Percentiles rank a stretch among this genome's conserved stretches.
phyloP scores from a whole-genome alignment of 2,113 vertebrate genomes.

The Apus apus region DNA sequence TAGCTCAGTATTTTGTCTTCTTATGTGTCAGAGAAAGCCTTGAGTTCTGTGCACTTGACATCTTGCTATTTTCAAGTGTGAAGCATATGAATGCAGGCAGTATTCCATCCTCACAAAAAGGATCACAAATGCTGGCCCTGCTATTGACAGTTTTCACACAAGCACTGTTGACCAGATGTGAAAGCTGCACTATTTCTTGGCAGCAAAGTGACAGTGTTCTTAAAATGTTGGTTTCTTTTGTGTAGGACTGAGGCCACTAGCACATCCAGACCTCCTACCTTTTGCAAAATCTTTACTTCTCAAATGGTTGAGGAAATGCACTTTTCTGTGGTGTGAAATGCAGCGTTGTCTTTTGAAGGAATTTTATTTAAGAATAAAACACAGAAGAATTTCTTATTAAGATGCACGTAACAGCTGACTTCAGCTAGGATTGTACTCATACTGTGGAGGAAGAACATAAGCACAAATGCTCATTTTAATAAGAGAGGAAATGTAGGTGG shows the following conservation, averaged over 20 bases:
- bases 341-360: background rate
- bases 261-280: background rate
- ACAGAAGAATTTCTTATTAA: background rate
- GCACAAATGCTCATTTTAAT: background rate
- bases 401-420: background rate
- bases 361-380: background rate
- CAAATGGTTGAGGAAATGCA: background rate
- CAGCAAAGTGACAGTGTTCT: background rate
- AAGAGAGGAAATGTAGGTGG: conserved; percentile 8
- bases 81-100: background rate
- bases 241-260: background rate
- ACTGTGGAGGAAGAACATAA: rapidly evolving
- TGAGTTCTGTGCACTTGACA: background rate
- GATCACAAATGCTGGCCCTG: background rate
- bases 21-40: background rate
- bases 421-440: background rate
- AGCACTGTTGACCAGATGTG: background rate
- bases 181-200: background rate
- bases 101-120: background rate
- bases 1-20: background rate
- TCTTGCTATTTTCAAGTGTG: background rate
- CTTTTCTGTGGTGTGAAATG: background rate
- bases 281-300: background rate
- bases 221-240: background rate
- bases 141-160: background rate